Evolutionary conservation across 2,113 vertebrate species (phyloP).

Genomic region (Chaetodon auriga): DNA sequence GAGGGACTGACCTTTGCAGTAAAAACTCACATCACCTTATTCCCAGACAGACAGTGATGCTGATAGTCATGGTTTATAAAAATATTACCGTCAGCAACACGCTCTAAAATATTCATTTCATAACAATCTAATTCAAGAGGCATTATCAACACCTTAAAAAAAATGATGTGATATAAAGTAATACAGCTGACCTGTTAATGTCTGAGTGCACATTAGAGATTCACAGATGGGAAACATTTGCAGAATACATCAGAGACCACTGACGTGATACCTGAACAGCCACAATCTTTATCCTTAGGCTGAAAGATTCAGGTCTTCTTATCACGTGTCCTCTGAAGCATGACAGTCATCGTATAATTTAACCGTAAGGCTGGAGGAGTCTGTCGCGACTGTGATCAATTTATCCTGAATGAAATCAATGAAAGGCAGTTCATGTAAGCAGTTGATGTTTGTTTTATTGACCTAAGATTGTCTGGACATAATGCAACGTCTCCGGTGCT

Average conservation of each 20-base stretch:
- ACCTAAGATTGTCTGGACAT: conserved; percentile 87
- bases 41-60: not conserved
- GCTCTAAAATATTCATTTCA: not conserved
- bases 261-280: not conserved
- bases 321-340: not conserved
- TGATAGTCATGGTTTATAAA: not conserved
- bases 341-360: not conserved
- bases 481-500: conserved; percentile 94
- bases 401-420: conserved; percentile 33
- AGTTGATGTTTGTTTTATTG: conserved; percentile 82
- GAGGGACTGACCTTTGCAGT: not conserved
- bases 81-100: not conserved
- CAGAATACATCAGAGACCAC: not conserved
- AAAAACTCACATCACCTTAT: not conserved
- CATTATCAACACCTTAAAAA: not conserved
- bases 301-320: conserved; percentile 4
- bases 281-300: not conserved
- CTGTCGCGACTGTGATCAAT: conserved; percentile 2
- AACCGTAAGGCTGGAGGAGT: not conserved
- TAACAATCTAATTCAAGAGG: not conserved
- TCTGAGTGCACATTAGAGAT: not conserved
- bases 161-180: not conserved
- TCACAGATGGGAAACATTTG: not conserved
- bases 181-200: not conserved
- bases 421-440: conserved; percentile 59